These are phyloP conservation scores for Parnassius smintheus DNA, from an alignment of 2,888 invertebrate genomes.

Conservation along the genomic window DNA sequence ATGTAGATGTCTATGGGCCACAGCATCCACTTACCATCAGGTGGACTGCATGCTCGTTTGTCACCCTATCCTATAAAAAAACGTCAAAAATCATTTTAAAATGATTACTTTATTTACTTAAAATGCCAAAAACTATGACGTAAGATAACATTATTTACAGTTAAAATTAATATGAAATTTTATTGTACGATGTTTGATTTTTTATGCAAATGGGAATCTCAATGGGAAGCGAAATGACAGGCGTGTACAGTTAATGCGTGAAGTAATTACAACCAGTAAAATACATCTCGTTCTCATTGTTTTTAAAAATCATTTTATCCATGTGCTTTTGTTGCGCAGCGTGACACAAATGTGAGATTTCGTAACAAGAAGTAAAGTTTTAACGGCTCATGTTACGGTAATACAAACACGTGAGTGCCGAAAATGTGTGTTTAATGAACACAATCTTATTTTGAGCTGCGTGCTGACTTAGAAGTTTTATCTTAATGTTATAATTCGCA, in stretches of 20 bases:
- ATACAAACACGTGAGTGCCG: conserved; percentile 1
- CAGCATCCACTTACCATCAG: too few species aligned
- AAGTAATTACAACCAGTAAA: background rate
- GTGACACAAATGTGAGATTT: conserved; percentile 57
- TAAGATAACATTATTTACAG: too few species aligned
- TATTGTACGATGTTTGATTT: background rate
- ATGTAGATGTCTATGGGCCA: too few species aligned
- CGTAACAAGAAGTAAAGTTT: conserved; percentile 27
- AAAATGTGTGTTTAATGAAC: conserved; percentile 4
- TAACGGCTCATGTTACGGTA: conserved; percentile 3
- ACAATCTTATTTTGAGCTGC: background rate
- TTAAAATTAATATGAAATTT: background rate
- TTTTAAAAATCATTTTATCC: conserved; percentile 19
- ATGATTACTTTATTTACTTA: too few species aligned
- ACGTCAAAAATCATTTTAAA: too few species aligned
- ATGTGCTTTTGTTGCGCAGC: conserved; percentile 43
- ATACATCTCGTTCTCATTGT: conserved; percentile 14
- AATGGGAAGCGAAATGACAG: conserved; percentile 16
- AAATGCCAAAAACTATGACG: too few species aligned
- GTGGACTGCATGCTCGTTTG: too few species aligned
- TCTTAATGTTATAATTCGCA: background rate
- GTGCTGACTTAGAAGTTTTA: background rate
- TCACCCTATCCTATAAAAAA: too few species aligned
- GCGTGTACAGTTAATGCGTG: conserved; percentile 4
- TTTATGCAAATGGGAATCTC: background rate